A percentile compares a stretch with the other conserved stretches of the same genome.
These are phyloP conservation scores for Porites lutea DNA, from an alignment of 64 coral and sea anemone species.

Conservation along the genomic window DNA sequence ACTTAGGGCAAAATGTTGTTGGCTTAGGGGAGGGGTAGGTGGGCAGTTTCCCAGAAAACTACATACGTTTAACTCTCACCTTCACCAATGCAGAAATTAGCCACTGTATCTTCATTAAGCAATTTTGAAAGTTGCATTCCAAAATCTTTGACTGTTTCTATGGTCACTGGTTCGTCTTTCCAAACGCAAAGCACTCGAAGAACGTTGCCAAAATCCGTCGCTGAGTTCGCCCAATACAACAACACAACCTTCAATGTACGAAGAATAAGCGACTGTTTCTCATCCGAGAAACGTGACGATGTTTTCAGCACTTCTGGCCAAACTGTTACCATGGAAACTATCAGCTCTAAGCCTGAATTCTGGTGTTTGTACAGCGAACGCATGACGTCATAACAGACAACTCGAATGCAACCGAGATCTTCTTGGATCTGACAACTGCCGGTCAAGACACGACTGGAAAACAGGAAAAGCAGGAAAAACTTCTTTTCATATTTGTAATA, in stretches of 20 bases:
- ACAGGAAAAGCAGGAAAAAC: neutral
- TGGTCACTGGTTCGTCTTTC: neutral
- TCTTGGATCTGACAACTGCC: constrained; percentile 57
- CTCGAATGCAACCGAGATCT: constrained; percentile 34
- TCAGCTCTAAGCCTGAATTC: constrained; percentile 17
- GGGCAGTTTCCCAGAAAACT: no score
- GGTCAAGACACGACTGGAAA: constrained; percentile 73
- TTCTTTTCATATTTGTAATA: neutral
- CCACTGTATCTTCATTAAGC: neutral
- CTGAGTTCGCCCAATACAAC: neutral
- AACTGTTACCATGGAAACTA: constrained; percentile 70
- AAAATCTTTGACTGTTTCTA: neutral
- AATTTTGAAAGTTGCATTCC: neutral
- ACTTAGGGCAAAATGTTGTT: no score
- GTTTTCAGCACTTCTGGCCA: constrained; percentile 58
- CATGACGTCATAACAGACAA: constrained; percentile 79
- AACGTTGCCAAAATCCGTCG: constrained; percentile 28
- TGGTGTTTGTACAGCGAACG: constrained; percentile 48
- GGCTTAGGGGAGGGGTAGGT: no score
- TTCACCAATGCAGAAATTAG: neutral
- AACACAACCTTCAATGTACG: constrained; percentile 5
- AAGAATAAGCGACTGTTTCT: constrained; percentile 3
- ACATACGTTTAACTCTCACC: neutral
- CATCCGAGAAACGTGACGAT: neutral
- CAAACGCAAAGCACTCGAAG: constrained; percentile 27